Conservation (phyloP, 2,797 vertebrate genomes). For the Australoheros facetus region DNA sequence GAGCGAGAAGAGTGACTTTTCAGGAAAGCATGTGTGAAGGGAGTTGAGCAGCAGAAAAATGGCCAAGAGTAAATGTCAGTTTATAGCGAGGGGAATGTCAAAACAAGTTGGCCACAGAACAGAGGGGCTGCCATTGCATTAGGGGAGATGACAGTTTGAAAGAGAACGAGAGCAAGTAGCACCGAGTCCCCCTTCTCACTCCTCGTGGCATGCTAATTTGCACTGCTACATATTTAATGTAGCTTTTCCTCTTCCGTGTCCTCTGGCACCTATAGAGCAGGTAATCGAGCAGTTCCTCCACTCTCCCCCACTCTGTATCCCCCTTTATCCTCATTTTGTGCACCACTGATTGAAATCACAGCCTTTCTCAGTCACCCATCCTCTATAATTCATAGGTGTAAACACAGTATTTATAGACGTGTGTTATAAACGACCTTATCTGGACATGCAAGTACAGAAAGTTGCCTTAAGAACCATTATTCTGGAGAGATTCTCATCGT, state of each 20-base stretch:
- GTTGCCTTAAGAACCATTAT: background rate
- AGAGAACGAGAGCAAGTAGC: constrained; percentile 34
- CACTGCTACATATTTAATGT: constrained; percentile 72
- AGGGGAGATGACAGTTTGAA: constrained; percentile 48
- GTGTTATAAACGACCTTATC: background rate
- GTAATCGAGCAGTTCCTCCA: constrained; percentile 55
- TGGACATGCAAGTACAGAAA: background rate
- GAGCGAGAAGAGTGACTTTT: constrained; percentile 35
- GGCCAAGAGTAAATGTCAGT: constrained; percentile 67
- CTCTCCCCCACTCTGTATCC: background rate
- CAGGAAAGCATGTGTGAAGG: constrained; percentile 52
- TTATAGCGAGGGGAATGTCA: constrained; percentile 51
- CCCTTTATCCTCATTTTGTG: constrained; percentile 10
- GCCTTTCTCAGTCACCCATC: background rate
- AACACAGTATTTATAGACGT: background rate
- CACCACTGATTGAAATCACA: constrained; percentile 51
- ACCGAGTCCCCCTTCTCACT: background rate
- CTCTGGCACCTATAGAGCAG: constrained; percentile 48
- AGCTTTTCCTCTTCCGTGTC: constrained; percentile 48
- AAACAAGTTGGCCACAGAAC: constrained; percentile 54
- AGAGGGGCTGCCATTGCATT: constrained; percentile 36
- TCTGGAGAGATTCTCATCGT: background rate
- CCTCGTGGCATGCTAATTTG: constrained; percentile 58
- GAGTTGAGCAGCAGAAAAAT: constrained; percentile 50
- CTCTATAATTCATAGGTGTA: constrained; percentile 9